Evolutionary conservation across 35 echinoderm and acorn worm genomes (phyloP).

Genomic region (Apostichopus californicus): DNA sequence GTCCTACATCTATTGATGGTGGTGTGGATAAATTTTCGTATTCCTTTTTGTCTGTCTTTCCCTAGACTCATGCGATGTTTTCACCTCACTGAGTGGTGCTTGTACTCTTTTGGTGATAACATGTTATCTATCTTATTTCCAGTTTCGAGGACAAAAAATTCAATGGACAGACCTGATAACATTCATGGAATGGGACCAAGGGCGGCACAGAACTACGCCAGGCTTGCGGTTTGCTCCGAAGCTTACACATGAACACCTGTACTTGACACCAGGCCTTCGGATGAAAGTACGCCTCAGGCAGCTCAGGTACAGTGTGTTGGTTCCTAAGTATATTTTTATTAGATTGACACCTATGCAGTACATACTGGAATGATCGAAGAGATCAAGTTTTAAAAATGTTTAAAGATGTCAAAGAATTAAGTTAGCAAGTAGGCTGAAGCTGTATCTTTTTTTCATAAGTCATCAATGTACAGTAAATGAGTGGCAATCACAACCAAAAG

Average conservation of each 20-base stretch:
- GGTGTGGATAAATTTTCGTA: too few relatives aligned
- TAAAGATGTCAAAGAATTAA: too few relatives aligned
- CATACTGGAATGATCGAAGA: too few relatives aligned
- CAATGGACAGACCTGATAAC: conserved; percentile 42
- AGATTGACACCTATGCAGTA: too few relatives aligned
- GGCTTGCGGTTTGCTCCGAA: conserved; percentile 50
- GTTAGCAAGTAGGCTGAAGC: too few relatives aligned
- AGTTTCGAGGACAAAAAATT: conserved; percentile 39
- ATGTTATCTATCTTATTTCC: conserved; percentile 12
- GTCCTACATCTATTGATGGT: too few relatives aligned
- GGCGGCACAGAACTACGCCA: not conserved
- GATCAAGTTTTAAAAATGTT: too few relatives aligned
- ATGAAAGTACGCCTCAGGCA: conserved; percentile 74
- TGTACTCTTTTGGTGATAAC: not conserved
- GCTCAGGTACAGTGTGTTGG: conserved; percentile 51
- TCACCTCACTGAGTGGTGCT: not conserved
- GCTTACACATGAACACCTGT: conserved; percentile 47
- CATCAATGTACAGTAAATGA: too few relatives aligned
- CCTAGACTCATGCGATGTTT: not conserved
- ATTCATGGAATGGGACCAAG: conserved; percentile 52
- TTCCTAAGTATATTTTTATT: too few relatives aligned
- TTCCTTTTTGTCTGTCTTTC: not conserved
- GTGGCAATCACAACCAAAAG: too few relatives aligned
- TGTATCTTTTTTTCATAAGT: too few relatives aligned
- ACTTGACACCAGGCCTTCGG: conserved; percentile 57